Evolutionary conservation across 2,797 vertebrate species (phyloP).

Genomic region (Chrosomus eos): DNA sequence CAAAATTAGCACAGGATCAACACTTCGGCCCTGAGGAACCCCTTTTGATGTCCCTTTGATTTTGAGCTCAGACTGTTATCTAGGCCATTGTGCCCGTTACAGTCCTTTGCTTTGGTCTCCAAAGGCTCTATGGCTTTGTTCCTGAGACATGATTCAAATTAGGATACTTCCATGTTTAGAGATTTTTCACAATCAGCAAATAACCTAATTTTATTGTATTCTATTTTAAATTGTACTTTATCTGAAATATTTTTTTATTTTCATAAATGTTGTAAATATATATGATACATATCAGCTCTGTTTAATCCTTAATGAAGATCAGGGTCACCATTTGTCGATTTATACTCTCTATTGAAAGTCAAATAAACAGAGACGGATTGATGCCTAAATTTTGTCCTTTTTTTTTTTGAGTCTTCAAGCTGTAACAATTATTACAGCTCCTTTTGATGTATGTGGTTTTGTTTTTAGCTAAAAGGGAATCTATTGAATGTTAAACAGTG

Average conservation of each 20-base stretch:
- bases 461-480: constrained; percentile 4
- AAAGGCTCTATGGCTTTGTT: constrained; percentile 37
- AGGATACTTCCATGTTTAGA: not conserved
- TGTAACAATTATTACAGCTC: constrained; percentile 22
- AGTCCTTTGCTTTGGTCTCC: constrained; percentile 40
- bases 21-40: constrained; percentile 31
- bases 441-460: not conserved
- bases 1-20: constrained; percentile 41
- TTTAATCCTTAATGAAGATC: not conserved
- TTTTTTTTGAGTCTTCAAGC: not conserved
- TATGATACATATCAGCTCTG: not conserved
- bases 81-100: constrained; percentile 42
- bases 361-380: not conserved
- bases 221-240: not conserved
- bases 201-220: not conserved
- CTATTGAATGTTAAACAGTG: constrained; percentile 5
- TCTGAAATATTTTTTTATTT: not conserved
- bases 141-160: constrained; percentile 32
- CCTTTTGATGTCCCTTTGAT: constrained; percentile 51
- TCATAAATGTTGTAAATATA: not conserved
- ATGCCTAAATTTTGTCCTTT: not conserved
- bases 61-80: constrained; percentile 54
- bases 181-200: constrained; percentile 12
- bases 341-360: not conserved
- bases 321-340: not conserved